These are phyloP conservation scores for Falco concolor DNA, from an alignment of 2,797 vertebrate species.

Conservation along the genomic window DNA sequence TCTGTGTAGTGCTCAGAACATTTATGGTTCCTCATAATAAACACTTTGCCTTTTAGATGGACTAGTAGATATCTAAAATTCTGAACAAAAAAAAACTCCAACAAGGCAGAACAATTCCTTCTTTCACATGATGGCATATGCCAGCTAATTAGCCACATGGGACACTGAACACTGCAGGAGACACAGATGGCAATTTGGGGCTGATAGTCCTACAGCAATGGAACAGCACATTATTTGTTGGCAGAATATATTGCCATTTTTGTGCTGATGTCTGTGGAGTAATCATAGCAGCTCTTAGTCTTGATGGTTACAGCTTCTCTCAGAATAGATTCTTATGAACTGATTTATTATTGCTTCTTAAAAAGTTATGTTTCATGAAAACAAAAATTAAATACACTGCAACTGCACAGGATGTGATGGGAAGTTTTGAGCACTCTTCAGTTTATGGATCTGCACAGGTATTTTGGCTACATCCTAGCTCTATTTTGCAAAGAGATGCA, in stretches of 20 bases:
- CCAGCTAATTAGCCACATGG: constrained; percentile 34
- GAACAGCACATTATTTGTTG: constrained; percentile 30
- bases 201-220: constrained; percentile 15
- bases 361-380: not conserved
- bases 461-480: not conserved
- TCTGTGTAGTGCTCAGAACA: not conserved
- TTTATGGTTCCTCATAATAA: not conserved
- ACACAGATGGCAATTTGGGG: constrained; percentile 52
- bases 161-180: constrained; percentile 35
- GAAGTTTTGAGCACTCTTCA: not conserved
- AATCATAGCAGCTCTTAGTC: not conserved
- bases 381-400: not conserved
- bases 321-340: not conserved
- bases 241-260: constrained; percentile 36
- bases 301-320: not conserved
- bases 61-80: not conserved
- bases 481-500: not conserved
- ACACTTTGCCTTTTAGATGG: not conserved
- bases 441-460: not conserved
- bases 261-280: not conserved
- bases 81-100: not conserved
- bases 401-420: not conserved
- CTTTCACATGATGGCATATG: constrained; percentile 18
- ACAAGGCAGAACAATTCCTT: constrained; percentile 21
- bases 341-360: not conserved